Evolutionary conservation across 1,140 invertebrate genomes (phyloP), one percentile per base, ranked within the genome.

Genomic region (Gryon sp.): DNA sequence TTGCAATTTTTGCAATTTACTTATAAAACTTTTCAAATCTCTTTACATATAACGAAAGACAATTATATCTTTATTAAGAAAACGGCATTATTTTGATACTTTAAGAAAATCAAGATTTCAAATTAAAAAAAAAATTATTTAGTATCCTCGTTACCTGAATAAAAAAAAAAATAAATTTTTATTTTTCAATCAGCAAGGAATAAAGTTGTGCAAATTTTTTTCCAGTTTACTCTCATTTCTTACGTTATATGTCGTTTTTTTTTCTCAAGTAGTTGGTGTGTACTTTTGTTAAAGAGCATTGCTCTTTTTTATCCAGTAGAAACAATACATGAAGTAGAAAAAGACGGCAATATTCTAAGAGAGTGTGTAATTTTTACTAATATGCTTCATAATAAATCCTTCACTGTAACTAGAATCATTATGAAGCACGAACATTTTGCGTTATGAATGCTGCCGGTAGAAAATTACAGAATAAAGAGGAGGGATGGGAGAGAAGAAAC

Each of bases 351-450:
- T 43, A 48, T 59, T 48, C 52, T 48, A 57, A 57, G 52, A 48
- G 52, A 57, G 63, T 18, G 52, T 68, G 52, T 50, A 68, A 68
- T 57, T 57, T 68, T 66, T 66, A 66, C 63, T 66, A 66, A 66
- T 66, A 57, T 45, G 52, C 41, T 68, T 57, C 63, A 41, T 68
- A 68, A 68, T 68, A 68, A 68, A 68, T 68, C 63, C 63, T 68
- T 68, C 52, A 50, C 22, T 46, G 40, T 50, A 53, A 65, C 60
- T 45, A 50, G 28, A 11, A 68, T 68, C 63, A 68, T 68, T 57
- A 68, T 50, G 48, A 59, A 68, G 50, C 43, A 41, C 34, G 34
- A 68, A 59, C 63, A 48, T 45, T 55, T 68, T 48, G 34, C 40
- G 41, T 59, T 66, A 26, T 45, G 38, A 66, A 66, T 53, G 34